These are phyloP conservation scores for Cichladusa arquata DNA, from an alignment of 2,113 vertebrate species.

Conservation along the genomic window DNA sequence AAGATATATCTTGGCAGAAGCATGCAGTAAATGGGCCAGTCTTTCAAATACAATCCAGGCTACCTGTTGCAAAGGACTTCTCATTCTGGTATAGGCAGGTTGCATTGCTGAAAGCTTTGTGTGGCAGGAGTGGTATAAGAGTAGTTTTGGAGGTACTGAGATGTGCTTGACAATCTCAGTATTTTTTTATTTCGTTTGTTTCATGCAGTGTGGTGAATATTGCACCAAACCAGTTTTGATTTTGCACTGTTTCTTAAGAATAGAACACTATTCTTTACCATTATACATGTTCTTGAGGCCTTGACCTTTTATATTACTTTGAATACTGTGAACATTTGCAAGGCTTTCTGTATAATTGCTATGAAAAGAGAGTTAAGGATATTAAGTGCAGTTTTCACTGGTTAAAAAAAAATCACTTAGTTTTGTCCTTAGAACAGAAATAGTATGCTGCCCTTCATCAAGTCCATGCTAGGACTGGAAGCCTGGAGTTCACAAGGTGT, in stretches of 20 bases:
- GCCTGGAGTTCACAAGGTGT: not conserved
- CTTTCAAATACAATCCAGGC: not conserved
- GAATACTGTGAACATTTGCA: not conserved
- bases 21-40: not conserved
- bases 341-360: not conserved
- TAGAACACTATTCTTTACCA: not conserved
- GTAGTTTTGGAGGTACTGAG: not conserved
- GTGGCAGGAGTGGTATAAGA: not conserved
- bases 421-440: not conserved
- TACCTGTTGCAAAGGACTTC: not conserved
- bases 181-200: not conserved
- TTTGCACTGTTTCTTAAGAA: not conserved
- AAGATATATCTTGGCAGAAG: not conserved
- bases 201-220: not conserved
- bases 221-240: not conserved
- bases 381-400: not conserved
- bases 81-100: rapidly evolving
- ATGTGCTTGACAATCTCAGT: not conserved
- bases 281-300: not conserved
- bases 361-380: not conserved
- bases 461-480: not conserved
- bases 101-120: not conserved
- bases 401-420: not conserved
- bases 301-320: not conserved
- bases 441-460: not conserved